Base-by-base conservation (phyloP, 2,888 invertebrate genomes). In the Parascotia fuliginaria region DNA sequence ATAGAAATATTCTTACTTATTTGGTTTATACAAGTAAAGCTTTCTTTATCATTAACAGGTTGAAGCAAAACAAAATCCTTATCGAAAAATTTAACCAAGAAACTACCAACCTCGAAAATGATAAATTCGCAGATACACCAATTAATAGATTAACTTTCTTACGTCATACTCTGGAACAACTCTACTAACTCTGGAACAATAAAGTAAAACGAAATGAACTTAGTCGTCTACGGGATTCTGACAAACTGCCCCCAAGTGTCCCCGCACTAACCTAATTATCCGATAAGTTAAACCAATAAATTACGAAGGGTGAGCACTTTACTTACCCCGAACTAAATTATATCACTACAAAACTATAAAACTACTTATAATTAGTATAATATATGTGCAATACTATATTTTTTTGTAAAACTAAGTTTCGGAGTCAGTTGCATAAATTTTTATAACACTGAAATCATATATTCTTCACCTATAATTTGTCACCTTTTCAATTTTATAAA, bases 191-290 rank as follows among this genome's bases (percentile, higher is more conserved):
- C 52, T 41, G 36, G 38, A 62, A 51, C 69, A 70, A 73, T 69
- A 65, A 73, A 73, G 66, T 64, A 60, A 55, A 73, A 61, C 67
- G 60, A 51, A 75, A 73, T 65, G 67, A 70, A 76, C 69, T 64
- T 64, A 51, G 51, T 29, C 66, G 71, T 76, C 72, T 53, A 60
- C 63, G 65, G 70, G 75, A 79, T 77, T 79, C 75, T 81, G 83
- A 85, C 79, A 83, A 87, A 88, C 85, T 81, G 75, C 73, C 76
- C 83, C 83, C 82, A 70, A 82, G 81, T 79, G 83, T 77, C 81
- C 72, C 70, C 66, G 63, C 71, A 67, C 75, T 83, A 87, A 87
- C 83, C 79, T 83, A 84, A 88, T 87, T 86, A 87, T 77, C 61
- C 65, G 77, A 80, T 83, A 83, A 85, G 79, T 85, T 79, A 67